A percentile compares a stretch with the other conserved stretches of the same genome.
These are phyloP conservation scores for Chelmon rostratus DNA, from an alignment of 2,797 vertebrate species.

Conservation along the genomic window DNA sequence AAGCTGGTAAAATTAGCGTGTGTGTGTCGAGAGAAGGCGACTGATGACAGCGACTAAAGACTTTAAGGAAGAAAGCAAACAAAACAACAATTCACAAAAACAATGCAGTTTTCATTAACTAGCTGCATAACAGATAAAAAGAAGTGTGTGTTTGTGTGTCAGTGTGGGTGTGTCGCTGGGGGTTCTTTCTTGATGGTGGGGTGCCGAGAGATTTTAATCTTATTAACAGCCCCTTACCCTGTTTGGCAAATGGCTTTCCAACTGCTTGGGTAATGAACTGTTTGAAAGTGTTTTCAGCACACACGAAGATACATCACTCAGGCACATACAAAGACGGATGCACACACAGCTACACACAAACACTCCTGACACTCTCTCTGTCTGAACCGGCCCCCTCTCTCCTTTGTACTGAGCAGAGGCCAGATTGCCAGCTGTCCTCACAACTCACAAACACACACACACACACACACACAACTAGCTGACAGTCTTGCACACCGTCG, in stretches of 20 bases:
- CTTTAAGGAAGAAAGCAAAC: constrained; percentile 43
- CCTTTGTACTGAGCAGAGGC: constrained; percentile 38
- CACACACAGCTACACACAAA: constrained; percentile 13
- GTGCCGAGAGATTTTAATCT: constrained; percentile 81
- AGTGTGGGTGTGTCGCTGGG: constrained; percentile 50
- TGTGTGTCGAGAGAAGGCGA: constrained; percentile 23
- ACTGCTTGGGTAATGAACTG: constrained; percentile 84
- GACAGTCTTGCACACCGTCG: constrained; percentile 25
- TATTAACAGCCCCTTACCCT: constrained; percentile 80
- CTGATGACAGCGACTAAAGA: constrained; percentile 33
- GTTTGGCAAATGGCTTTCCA: constrained; percentile 84
- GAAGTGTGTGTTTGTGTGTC: constrained; percentile 26
- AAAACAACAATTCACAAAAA: constrained; percentile 59
- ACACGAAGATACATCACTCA: constrained; percentile 69
- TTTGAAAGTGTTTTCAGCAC: constrained; percentile 77
- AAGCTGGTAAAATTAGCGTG: constrained; percentile 48
- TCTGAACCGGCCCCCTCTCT: constrained; percentile 21
- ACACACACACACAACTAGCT: constrained; percentile 16
- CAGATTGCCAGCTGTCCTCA: constrained; percentile 67
- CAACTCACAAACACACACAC: constrained; percentile 9
- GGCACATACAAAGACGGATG: constrained; percentile 32
- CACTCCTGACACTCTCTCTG: constrained; percentile 28
- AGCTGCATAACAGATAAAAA: constrained; percentile 39
- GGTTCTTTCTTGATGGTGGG: constrained; percentile 66
- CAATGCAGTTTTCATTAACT: constrained; percentile 59